These are phyloP conservation scores for Threskiornis aethiopicus DNA, from an alignment of 2,797 vertebrate genomes.

Conservation along the genomic window DNA sequence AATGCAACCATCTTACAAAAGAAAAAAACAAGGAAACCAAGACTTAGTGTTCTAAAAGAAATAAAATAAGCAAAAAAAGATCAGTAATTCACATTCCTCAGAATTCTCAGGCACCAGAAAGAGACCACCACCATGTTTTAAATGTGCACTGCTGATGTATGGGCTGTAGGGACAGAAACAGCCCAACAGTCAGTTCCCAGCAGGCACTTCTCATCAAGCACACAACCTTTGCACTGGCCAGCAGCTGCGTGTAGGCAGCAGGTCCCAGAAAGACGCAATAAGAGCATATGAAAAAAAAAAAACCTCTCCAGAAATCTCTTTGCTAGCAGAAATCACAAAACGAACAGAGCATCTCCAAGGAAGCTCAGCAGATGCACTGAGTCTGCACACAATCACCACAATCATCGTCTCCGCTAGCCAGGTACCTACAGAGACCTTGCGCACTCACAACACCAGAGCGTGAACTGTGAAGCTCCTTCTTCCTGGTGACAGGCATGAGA, in stretches of 20 bases:
- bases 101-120: background rate
- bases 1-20: background rate
- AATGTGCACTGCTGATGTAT: background rate
- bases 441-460: fast-evolving
- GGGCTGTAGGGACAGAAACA: constrained; percentile 3
- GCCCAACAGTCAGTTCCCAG: background rate
- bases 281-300: background rate
- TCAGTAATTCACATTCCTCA: constrained; percentile 21
- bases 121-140: background rate
- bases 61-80: background rate
- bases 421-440: background rate
- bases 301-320: background rate
- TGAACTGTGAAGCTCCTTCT: background rate
- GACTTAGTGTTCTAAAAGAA: background rate
- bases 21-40: background rate
- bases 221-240: background rate
- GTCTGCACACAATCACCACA: background rate
- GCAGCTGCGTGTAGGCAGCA: fast-evolving
- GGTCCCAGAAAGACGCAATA: background rate
- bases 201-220: constrained; percentile 33
- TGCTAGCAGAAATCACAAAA: background rate
- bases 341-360: background rate
- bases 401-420: background rate
- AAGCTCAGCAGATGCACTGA: background rate
- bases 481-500: background rate